These are phyloP conservation scores for Psittacula derbiana DNA, from an alignment of 2,797 vertebrate species.

Conservation along the genomic window DNA sequence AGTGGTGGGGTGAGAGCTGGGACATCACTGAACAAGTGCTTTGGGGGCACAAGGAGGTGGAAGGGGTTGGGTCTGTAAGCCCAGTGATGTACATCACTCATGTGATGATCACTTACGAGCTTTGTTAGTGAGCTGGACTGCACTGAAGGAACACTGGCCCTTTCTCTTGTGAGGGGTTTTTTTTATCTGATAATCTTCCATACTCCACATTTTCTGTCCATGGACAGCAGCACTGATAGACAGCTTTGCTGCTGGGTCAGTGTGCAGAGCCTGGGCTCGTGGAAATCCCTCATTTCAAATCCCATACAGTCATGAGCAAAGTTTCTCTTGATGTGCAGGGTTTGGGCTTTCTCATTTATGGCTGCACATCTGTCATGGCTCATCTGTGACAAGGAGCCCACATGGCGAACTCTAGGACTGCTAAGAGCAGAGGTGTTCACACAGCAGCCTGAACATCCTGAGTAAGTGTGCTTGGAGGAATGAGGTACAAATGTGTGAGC, in stretches of 20 bases:
- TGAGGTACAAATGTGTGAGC: neutral
- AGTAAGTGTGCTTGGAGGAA: neutral
- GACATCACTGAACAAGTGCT: neutral
- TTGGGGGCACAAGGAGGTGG: neutral
- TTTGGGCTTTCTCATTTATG: neutral
- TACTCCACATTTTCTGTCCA: neutral
- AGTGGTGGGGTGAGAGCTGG: neutral
- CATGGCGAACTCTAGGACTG: neutral
- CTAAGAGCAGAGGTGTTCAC: conserved; percentile 25
- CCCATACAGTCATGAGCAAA: rapidly evolving
- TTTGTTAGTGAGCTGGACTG: neutral
- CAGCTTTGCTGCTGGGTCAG: neutral
- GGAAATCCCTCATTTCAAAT: neutral
- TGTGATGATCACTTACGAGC: neutral
- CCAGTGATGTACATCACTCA: neutral
- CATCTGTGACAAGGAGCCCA: neutral
- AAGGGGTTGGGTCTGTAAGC: neutral
- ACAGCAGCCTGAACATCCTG: conserved; percentile 12
- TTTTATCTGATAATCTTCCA: neutral
- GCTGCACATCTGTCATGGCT: neutral
- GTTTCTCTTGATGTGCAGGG: neutral
- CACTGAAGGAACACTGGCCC: neutral
- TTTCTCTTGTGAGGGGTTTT: rapidly evolving
- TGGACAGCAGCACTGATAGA: neutral
- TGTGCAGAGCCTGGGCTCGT: neutral